Evolutionary conservation across 35 echinoderm and acorn worm species (phyloP), one percentile per base, ranked within the genome.

Genomic region (Nesometra sesokonis): DNA sequence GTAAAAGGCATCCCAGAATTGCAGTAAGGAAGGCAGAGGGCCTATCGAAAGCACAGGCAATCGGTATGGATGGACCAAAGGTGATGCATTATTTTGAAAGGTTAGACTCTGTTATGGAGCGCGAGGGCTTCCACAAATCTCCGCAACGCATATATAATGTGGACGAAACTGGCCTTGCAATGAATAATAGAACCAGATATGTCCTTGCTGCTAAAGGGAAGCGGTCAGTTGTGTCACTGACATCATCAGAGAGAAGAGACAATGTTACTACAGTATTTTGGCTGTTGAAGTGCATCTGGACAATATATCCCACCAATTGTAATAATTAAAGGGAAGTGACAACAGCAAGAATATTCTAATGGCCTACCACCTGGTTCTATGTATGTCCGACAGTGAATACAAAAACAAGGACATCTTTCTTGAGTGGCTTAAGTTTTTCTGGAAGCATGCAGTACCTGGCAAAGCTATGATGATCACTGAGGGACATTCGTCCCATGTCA

Each of bases 261-360:
- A n/a, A n/a, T n/a, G n/a, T n/a, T n/a, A n/a, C n/a, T n/a, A n/a
- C n/a, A n/a, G n/a, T n/a, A n/a, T n/a, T n/a, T n/a, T n/a, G n/a
- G n/a, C n/a, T n/a, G n/a, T n/a, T n/a, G n/a, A n/a, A n/a, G n/a
- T n/a, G n/a, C n/a, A n/a, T n/a, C n/a, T n/a, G n/a, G n/a, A n/a
- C n/a, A n/a, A n/a, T n/a, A n/a, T n/a, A n/a, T n/a, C 39, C 88
- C 82, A 11, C 82, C 88, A 23, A 84, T 84, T 30, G 38, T 85
- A 32, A 90, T 90, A 29, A 90, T 90, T 81, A 90, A 90, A 77
- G 88, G 88, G n/a, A 84, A 84, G 76, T 23, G 46, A 38, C 46
- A 30, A 31, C 36, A 39, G 37, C 32, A 57, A n/a, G 88, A 90
- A 46, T 86, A 32, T 34, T 37, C 33, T 35, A 36, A 85, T 76